Base-by-base conservation (phyloP, 2,797 vertebrate species). In the Setipinna tenuifilis region DNA sequence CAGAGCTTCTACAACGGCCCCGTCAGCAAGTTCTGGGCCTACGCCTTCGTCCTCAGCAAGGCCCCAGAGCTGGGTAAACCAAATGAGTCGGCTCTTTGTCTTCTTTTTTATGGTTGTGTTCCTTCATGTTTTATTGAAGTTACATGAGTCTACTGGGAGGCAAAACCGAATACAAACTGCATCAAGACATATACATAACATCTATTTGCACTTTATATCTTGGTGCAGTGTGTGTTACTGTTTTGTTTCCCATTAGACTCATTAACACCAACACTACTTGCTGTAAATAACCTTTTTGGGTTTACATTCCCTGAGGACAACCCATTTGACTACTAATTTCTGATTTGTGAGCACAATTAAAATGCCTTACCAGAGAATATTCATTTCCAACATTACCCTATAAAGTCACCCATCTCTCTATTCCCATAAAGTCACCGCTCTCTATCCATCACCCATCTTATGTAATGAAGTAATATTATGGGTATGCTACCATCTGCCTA, bases 11-110 rank as follows among this genome's bases (percentile, higher is more conserved):
- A 99, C 96, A 98, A 98, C 85, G 98, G 98, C 92, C 98, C 98
- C 48, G 97, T 99, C 96, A 99, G 97, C 97, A 99, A 99, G 95
- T 99, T 99, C 95, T 99, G 98, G 98, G 98, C 98, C 0, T 99
- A 99, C 6, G 98, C 98, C 71, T 99, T 99, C 93, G 98, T 99
- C 87, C 96, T 99, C 88, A 99, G 98, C 95, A 99, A 99, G 96
- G 98, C 98, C 88, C 98, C 98, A 0, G 98, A 99, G 92, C 94
- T 99, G 91, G 98, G 98, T 99, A 94, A 98, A 97, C 93, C 89
- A 46, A 75, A 16, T 19, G 31, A 35, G 35, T 54, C 9, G 50
- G 35, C 5, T 41, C 35, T 41, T n/a, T n/a, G n/a, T n/a, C n/a
- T n/a, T n/a, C n/a, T n/a, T n/a, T n/a, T n/a, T n/a, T n/a, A n/a